Evolutionary conservation across 2,888 invertebrate genomes (phyloP).

Genomic region (Lasioglossum marginatum): DNA sequence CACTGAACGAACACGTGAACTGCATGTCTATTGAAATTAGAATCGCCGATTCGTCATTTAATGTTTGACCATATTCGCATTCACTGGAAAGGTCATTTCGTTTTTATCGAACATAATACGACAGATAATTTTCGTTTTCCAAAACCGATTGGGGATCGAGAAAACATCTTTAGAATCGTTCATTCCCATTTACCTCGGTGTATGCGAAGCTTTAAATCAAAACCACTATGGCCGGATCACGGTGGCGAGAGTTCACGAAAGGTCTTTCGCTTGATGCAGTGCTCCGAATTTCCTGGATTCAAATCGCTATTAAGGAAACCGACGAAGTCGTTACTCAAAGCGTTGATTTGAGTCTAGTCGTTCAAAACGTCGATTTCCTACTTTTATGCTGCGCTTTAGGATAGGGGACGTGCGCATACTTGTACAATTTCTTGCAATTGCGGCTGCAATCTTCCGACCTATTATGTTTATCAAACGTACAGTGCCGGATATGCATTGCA

Average conservation of each 20-base stretch:
- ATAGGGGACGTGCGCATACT: neutral
- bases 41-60: neutral
- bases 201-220: constrained; percentile 46
- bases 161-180: neutral
- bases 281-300: neutral
- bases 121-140: neutral
- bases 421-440: neutral
- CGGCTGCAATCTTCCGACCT: neutral
- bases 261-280: constrained; percentile 9
- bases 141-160: neutral
- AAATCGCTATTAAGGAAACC: constrained; percentile 9
- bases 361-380: neutral
- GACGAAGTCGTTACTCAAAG: neutral
- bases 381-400: neutral
- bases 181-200: neutral
- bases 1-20: neutral
- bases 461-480: neutral
- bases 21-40: neutral
- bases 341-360: neutral
- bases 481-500: neutral
- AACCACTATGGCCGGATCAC: constrained; percentile 1
- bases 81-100: too few species aligned
- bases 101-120: neutral
- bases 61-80: too few species aligned
- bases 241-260: neutral